Base-by-base conservation (phyloP, 1,140 invertebrate species). In the Gryon sp. region DNA sequence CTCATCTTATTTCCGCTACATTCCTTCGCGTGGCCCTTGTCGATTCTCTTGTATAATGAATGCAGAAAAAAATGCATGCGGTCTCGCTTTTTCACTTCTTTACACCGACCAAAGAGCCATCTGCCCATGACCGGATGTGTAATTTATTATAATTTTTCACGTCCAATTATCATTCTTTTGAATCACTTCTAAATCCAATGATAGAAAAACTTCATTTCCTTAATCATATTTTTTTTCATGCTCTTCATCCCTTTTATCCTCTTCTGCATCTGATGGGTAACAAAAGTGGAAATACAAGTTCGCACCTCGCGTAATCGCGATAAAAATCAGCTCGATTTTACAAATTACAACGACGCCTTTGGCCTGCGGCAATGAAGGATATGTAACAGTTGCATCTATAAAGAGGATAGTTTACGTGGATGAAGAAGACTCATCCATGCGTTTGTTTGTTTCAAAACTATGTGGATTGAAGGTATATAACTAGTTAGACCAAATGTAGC, bases 401-500 rank as follows among this genome's bases (percentile, higher is more conserved):
- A 60, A 18, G 46, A 69, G 20, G 1, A 22, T 26, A 45, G 30
- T 63, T 24, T n/a, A 18, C 26, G 18, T 26, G 38, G 55, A 55
- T 38, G 43, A 68, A 83, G 80, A 73, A 82, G 66, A 22, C 76
- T 77, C 57, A 82, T 84, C 82, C 80, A 79, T 73, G 65, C 53
- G 77, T 80, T 46, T 77, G n/a, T n/a, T n/a, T n/a, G n/a, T n/a
- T n/a, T 34, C 34, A 9, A 66, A 60, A 62, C 30, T 53, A n/a
- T n/a, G 8, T 53, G 26, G 15, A 69, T 46, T 0, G 15, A 34
- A 69, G 73, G 40, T 78, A 60, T 59, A 48, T 77, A 43, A 32
- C 41, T 80, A 80, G 2, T 2, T 2, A 18, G 77, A 86, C 84
- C 84, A 87, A 87, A 86, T 80, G 70, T 19, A 81, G 84, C 74